Percentiles rank a stretch among this genome's conserved stretches.
Evolutionary conservation across 2,888 invertebrate genomes (phyloP).

Genomic region (Drosophila pseudotalamancana): DNA sequence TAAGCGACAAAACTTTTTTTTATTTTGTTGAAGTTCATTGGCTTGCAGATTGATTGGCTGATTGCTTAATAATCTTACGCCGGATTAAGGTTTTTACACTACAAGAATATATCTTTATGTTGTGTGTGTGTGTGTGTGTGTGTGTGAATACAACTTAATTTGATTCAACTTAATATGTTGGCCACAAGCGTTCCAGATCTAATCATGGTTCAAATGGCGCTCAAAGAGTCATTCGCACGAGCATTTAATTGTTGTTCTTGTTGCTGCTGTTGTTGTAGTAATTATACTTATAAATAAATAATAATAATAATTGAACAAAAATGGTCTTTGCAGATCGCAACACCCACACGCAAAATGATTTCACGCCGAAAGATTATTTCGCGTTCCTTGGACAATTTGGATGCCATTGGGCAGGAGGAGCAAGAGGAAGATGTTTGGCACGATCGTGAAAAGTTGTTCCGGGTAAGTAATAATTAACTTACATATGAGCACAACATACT

Average conservation of each 20-base stretch:
- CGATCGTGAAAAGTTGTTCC: slow-evolving; percentile 95
- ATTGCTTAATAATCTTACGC: slow-evolving; percentile 73
- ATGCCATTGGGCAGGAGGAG: slow-evolving; percentile 89
- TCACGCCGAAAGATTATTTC: slow-evolving; percentile 95
- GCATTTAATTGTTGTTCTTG: slow-evolving; percentile 54
- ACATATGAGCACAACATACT: background rate
- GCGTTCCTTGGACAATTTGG: slow-evolving; percentile 94
- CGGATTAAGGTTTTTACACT: slow-evolving; percentile 44
- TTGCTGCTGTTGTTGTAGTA: slow-evolving; percentile 34
- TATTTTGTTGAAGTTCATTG: slow-evolving; percentile 62
- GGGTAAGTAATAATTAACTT: slow-evolving; percentile 86
- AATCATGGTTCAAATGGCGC: slow-evolving; percentile 57
- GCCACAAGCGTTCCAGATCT: slow-evolving; percentile 50
- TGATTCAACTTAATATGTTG: slow-evolving; percentile 51
- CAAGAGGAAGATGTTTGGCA: slow-evolving; percentile 95
- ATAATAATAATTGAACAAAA: slow-evolving; percentile 62
- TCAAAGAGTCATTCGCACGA: slow-evolving; percentile 65
- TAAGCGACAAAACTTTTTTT: slow-evolving; percentile 26
- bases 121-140: background rate
- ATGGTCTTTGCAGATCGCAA: slow-evolving; percentile 39
- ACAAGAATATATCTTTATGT: background rate
- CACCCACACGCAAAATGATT: slow-evolving; percentile 88
- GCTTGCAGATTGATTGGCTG: slow-evolving; percentile 75
- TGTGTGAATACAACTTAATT: slow-evolving; percentile 29
- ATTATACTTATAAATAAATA: slow-evolving; percentile 45